Conservation (phyloP, 1,140 invertebrate genomes). For the Bombus waltoni region DNA sequence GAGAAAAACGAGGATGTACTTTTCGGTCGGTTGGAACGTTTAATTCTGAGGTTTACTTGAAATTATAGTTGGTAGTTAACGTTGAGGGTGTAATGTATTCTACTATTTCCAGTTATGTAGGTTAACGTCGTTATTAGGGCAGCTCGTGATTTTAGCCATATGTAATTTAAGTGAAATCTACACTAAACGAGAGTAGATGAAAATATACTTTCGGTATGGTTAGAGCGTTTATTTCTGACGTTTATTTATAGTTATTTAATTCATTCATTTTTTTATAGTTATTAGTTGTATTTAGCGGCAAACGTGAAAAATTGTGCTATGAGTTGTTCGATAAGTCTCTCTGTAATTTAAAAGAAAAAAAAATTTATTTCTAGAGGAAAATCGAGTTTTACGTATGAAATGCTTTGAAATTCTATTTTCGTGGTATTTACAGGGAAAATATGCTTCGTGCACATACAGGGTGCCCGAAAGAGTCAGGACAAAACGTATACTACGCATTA, state of each 20-base stretch:
- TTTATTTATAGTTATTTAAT: no score
- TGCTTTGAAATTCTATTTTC: neutral
- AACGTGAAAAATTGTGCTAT: neutral
- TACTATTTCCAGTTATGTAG: no score
- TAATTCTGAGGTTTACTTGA: neutral
- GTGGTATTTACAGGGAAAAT: neutral
- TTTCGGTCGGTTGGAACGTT: neutral
- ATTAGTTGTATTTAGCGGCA: neutral
- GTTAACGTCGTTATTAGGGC: no score
- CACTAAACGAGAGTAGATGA: neutral
- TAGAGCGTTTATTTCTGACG: neutral
- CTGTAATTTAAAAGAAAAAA: neutral
- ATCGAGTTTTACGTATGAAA: neutral
- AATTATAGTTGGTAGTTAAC: neutral
- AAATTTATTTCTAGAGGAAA: neutral
- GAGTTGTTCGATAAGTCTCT: neutral
- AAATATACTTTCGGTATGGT: neutral
- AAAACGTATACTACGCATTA: no score
- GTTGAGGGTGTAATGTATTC: neutral
- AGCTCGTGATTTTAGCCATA: no score
- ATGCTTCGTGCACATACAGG: no score
- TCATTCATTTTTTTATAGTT: no score
- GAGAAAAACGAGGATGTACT: neutral
- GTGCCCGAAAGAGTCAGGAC: no score
- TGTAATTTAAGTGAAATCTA: no score